Conservation (phyloP, 2,797 vertebrate species). For the Pterois miles region DNA sequence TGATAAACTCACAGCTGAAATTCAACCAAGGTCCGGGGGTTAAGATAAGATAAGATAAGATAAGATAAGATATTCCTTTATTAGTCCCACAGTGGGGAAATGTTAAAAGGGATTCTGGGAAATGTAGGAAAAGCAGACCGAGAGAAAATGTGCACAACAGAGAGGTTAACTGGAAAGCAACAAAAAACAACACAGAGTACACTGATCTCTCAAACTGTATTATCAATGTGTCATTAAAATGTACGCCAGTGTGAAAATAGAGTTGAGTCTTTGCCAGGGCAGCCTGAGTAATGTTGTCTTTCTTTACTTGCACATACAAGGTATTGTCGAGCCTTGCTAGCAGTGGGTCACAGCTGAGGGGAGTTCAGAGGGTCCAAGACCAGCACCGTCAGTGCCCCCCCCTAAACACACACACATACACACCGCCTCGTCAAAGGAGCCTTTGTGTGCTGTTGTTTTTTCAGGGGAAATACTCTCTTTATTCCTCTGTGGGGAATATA, state of each 20-base stretch:
- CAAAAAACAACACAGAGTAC: not conserved
- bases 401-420: conserved; percentile 32
- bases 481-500: conserved; percentile 92
- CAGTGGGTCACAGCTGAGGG: conserved; percentile 65
- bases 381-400: conserved; percentile 50
- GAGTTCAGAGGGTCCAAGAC: conserved; percentile 73
- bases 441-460: conserved; percentile 92
- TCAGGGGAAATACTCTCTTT: conserved; percentile 92
- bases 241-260: conserved; percentile 12
- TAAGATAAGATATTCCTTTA: too few relatives aligned
- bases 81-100: too few relatives aligned
- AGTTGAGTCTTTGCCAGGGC: conserved; percentile 15
- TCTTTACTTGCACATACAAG: conserved; percentile 63
- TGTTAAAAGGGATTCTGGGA: not conserved
- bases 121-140: not conserved
- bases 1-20: not conserved
- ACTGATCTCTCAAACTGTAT: not conserved
- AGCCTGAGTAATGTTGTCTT: conserved; percentile 70
- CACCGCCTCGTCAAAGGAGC: conserved; percentile 84
- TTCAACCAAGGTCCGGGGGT: not conserved
- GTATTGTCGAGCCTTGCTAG: conserved; percentile 60
- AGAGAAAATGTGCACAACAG: not conserved
- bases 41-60: too few relatives aligned
- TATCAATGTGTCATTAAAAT: conserved; percentile 19
- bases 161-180: not conserved